Base-by-base conservation (phyloP, 2,113 vertebrate genomes). In the Gallinago undulata region DNA sequence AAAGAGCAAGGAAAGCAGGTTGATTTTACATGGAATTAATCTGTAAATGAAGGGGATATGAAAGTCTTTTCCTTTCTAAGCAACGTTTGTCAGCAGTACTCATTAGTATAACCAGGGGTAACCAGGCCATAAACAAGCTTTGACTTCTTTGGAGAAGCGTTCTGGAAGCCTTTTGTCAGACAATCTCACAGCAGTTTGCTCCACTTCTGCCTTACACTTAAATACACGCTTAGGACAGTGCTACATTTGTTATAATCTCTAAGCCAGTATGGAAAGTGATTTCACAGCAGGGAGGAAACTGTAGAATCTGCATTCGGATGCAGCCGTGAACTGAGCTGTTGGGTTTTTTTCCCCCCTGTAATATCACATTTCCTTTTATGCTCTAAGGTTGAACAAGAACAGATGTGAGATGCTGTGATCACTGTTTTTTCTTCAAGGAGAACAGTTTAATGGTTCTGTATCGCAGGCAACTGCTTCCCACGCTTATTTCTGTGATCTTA, bases 351-450 rank as follows among this genome's bases (percentile, higher is more conserved):
- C 10, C 2, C 5, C 25, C 30, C 57, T 33, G 9, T 66, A 92
- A 74, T 72, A 81, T 74, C 79, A 94, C 47, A 62, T 95, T 95
- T 87, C 84, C 73, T 85, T 96, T 90, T 87, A 56, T 77, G 76
- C 43, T 96, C 53, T 74, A 78, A 94, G 76, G 47, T 74, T 95
- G 81, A 96, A 39, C 47, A 76, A 63, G 80, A 95, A 90, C 73
- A 95, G 91, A 96, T 94, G 87, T 92, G 79, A 94, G 91, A 93
- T 79, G 66, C 55, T 95, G 84, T 75, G 78, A 94, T 96, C 87
- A 28, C 68, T 80, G 60, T 19, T 86, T 94, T 89, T 91, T 90
- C 80, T 79, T 55, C n/a, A 90, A 92, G 66, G 51, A 90, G 68
- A 94, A 77, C 7, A 47, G 53, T 74, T 95, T 88, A 91, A 94